Percentiles rank a stretch among this genome's conserved stretches.
Evolutionary conservation across 2,888 invertebrate genomes (phyloP).

Genomic region (Erynnis tages): DNA sequence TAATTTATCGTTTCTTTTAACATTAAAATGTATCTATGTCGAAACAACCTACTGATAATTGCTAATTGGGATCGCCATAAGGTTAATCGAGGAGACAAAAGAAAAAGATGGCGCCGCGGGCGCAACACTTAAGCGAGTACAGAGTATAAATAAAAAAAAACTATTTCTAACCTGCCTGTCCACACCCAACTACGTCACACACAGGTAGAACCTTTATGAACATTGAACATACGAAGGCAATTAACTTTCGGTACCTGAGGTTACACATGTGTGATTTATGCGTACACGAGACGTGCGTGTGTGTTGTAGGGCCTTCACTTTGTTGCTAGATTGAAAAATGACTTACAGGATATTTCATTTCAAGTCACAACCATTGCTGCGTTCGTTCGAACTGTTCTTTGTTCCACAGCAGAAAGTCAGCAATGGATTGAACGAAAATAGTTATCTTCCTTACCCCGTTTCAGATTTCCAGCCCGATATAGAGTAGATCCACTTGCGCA

Average conservation of each 20-base stretch:
- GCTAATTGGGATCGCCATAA: slow-evolving; percentile 25
- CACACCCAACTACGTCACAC: slow-evolving; percentile 37
- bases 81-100: slow-evolving; percentile 14
- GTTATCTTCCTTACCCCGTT: neutral
- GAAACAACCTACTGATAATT: slow-evolving; percentile 13
- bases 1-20: slow-evolving; percentile 1
- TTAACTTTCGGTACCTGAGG: slow-evolving; percentile 76
- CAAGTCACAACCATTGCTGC: slow-evolving; percentile 26
- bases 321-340: neutral
- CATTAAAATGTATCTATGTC: neutral
- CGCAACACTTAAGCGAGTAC: slow-evolving; percentile 24
- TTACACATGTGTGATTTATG: slow-evolving; percentile 46
- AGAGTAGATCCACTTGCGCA: slow-evolving; percentile 61
- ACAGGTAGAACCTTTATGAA: slow-evolving; percentile 71
- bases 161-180: slow-evolving; percentile 35
- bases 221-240: slow-evolving; percentile 79
- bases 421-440: slow-evolving; percentile 29
- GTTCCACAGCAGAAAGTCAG: neutral
- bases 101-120: slow-evolving; percentile 18
- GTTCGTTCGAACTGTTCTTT: neutral
- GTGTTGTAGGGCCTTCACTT: slow-evolving; percentile 32
- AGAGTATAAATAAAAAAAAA: slow-evolving; percentile 30
- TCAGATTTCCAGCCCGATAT: slow-evolving; percentile 13
- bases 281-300: slow-evolving; percentile 29
- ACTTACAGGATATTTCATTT: neutral